Percentiles rank a stretch among this genome's conserved stretches.
These are phyloP conservation scores for Microctenopoma stevenorrisi DNA, from an alignment of 2,797 vertebrate genomes.

Conservation along the genomic window DNA sequence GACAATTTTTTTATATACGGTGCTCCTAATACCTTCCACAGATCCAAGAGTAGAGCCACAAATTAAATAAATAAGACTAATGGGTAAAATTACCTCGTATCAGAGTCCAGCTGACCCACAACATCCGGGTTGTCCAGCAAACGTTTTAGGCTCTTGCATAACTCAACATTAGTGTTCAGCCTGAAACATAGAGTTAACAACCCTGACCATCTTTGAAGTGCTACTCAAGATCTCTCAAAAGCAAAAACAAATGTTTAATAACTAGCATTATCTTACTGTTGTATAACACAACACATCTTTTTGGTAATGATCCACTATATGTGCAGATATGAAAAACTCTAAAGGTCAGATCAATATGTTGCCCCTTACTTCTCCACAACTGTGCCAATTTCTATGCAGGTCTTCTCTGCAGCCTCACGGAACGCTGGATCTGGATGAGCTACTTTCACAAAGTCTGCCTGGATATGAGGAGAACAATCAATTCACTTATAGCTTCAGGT, in stretches of 20 bases:
- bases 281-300: background rate
- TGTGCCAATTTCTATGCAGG: constrained; percentile 93
- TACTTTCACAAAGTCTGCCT: constrained; percentile 98
- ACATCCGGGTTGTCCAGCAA: constrained; percentile 86
- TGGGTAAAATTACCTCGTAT: constrained; percentile 86
- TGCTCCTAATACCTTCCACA: background rate
- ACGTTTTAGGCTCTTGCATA: constrained; percentile 91
- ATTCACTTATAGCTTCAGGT: background rate
- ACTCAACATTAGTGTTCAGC: constrained; percentile 94
- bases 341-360: background rate
- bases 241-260: background rate
- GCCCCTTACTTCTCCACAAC: constrained; percentile 92
- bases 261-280: background rate
- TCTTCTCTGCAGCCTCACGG: constrained; percentile 93
- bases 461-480: constrained; percentile 27
- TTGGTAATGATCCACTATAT: background rate
- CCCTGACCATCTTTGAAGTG: constrained; percentile 2
- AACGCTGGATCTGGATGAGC: constrained; percentile 92
- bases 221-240: background rate
- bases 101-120: constrained; percentile 88
- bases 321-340: background rate
- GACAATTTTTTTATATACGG: background rate
- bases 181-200: constrained; percentile 73
- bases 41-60: background rate
- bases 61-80: background rate